A percentile compares a stretch with the other conserved stretches of the same genome.
These are phyloP conservation scores for Darwinula stevensoni DNA, from an alignment of 2,888 invertebrate genomes.

Conservation along the genomic window DNA sequence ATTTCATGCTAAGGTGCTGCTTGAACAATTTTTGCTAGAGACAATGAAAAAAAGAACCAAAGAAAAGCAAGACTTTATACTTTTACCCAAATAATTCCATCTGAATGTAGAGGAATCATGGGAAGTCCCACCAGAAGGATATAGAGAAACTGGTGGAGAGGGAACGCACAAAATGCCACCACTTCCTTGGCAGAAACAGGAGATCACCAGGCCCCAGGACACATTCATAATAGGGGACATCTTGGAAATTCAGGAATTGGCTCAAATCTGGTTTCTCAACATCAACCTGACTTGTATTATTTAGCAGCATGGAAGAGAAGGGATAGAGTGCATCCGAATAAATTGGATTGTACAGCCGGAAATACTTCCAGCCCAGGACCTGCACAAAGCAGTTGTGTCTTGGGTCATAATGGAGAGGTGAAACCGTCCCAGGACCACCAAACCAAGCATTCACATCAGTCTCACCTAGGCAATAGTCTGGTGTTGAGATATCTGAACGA, in stretches of 20 bases:
- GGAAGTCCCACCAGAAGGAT: conserved; percentile 87
- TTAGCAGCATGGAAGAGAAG: conserved; percentile 36
- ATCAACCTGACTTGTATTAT: conserved; percentile 52
- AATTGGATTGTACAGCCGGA: conserved; percentile 48
- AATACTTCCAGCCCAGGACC: conserved; percentile 49
- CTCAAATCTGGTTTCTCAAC: conserved; percentile 19
- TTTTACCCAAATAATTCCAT: too few relatives aligned
- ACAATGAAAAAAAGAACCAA: too few relatives aligned
- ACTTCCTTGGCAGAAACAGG: conserved; percentile 72
- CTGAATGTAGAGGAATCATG: too few relatives aligned
- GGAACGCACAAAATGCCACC: conserved; percentile 91
- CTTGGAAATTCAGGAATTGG: conserved; percentile 28
- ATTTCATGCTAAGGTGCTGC: too few relatives aligned
- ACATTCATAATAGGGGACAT: conserved; percentile 37
- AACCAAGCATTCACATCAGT: conserved; percentile 87
- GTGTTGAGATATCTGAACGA: conserved; percentile 48
- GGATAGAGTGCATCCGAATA: conserved; percentile 45
- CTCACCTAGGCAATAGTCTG: conserved; percentile 59
- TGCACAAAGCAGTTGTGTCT: conserved; percentile 74
- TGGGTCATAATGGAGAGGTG: conserved; percentile 78
- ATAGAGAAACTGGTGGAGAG: conserved; percentile 72
- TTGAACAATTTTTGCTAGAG: too few relatives aligned
- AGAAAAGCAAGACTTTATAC: too few relatives aligned
- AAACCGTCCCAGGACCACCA: conserved; percentile 73
- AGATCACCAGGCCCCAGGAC: conserved; percentile 54